Base-by-base conservation (phyloP, 2,888 invertebrate species). In the Ormyrus labotus region DNA sequence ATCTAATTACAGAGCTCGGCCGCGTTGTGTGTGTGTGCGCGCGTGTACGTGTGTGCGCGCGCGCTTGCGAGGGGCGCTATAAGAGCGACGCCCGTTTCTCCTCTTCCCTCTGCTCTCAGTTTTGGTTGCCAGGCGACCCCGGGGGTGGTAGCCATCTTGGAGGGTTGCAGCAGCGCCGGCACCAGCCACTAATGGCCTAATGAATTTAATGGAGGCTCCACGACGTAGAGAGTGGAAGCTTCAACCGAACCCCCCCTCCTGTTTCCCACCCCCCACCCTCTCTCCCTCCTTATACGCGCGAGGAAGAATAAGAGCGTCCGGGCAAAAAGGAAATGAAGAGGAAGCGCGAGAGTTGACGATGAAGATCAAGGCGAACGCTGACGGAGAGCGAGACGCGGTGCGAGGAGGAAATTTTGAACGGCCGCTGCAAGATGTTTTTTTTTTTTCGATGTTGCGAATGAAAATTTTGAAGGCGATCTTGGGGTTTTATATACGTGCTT, bases 131-230 rank as follows among this genome's bases (percentile, higher is more conserved):
- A 90, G 82, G 90, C 90, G 89, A 90, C 90, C 84, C 76, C 74
- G 63, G 68, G 75, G 75, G 71, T 81, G 89, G 90, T 86, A 87
- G 90, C 90, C 90, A 90, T 90, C 90, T 90, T 90, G 90, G 90
- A 90, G 90, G 90, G 90, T 89, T 89, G 90, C 89, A 90, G 70
- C 64, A 53, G 19, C 13, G 47, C 8, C 58, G 48, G 55, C 78
- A 78, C 75, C 78, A 80, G 90, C 90, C 90, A 90, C 90, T 90
- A 90, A 90, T 90, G 90, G 90, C 89, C 90, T 90, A 90, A 90
- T 90, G 90, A 90, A 90, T 90, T 90, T 90, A 90, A 90, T 90
- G 90, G 90, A 90, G 89, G 90, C 88, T 88, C 88, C 89, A 47
- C 65, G 47, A 60, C 77, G 58, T 69, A 79, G 78, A 79, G 81